phyloP scores from a whole-genome alignment of 1,140 invertebrate genomes.

The Linepithema humile region DNA sequence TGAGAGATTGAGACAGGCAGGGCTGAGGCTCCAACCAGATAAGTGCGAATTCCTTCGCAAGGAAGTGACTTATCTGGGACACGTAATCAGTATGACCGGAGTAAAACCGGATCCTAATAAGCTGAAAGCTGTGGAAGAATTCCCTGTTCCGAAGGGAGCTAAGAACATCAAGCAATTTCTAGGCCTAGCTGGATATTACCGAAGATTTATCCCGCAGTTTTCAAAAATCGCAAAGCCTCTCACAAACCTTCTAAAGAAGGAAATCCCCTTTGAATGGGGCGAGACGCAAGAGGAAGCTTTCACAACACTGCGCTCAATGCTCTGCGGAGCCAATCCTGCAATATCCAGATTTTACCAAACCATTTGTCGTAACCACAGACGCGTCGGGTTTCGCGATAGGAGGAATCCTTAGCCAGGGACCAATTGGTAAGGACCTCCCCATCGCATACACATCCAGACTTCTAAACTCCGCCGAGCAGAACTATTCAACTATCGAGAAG shows the following conservation, averaged over 20 bases:
- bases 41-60: background rate
- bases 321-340: background rate
- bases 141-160: background rate
- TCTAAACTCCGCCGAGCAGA: background rate
- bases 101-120: background rate
- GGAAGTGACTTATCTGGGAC: background rate
- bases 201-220: background rate
- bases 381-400: background rate
- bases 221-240: background rate
- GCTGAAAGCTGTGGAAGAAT: background rate
- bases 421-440: background rate
- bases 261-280: background rate
- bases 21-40: background rate
- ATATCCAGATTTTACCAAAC: background rate
- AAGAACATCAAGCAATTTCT: background rate
- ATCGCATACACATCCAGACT: background rate
- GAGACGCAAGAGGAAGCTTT: background rate
- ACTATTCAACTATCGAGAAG: background rate
- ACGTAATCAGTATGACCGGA: background rate
- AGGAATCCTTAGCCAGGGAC: background rate
- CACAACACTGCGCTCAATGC: too few species aligned
- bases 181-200: background rate
- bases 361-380: background rate
- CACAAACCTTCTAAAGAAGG: background rate
- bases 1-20: background rate